Conservation (phyloP, 2,888 invertebrate genomes). For the Dasypogon diadema region DNA sequence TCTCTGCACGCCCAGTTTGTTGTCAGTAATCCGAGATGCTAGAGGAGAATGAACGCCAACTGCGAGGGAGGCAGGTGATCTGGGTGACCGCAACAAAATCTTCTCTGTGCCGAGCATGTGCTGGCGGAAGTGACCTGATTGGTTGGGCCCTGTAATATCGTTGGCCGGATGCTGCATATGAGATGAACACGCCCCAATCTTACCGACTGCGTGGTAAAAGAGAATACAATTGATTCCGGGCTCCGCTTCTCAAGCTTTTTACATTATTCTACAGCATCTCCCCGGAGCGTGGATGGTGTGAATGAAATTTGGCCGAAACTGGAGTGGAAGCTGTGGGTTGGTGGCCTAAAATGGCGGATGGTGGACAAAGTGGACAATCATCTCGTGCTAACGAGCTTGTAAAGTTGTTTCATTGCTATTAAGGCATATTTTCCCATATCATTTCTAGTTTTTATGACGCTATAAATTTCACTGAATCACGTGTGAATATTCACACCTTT, state of each 20-base stretch:
- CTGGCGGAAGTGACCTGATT: no score
- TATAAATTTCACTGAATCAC: conserved; percentile 18
- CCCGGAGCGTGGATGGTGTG: no score
- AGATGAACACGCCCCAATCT: no score
- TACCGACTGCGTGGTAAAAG: no score
- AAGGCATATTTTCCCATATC: background rate
- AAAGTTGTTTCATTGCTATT: background rate
- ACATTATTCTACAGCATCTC: no score
- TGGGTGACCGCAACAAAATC: background rate
- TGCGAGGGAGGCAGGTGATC: conserved; percentile 3
- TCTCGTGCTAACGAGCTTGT: background rate
- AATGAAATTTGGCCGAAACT: no score
- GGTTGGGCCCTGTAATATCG: no score
- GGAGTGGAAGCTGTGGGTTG: no score
- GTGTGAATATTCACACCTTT: conserved; percentile 33
- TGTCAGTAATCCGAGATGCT: background rate
- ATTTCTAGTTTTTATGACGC: background rate
- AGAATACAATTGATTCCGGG: no score
- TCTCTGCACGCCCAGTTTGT: background rate
- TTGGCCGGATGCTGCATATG: no score
- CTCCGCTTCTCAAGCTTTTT: no score
- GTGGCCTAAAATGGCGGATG: conserved; percentile 9
- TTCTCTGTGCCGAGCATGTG: background rate
- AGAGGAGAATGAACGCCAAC: background rate
- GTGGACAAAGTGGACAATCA: background rate